Percentiles rank a stretch among this genome's conserved stretches.
Conservation (phyloP, 1,140 invertebrate genomes). For the Octopus sinensis region DNA sequence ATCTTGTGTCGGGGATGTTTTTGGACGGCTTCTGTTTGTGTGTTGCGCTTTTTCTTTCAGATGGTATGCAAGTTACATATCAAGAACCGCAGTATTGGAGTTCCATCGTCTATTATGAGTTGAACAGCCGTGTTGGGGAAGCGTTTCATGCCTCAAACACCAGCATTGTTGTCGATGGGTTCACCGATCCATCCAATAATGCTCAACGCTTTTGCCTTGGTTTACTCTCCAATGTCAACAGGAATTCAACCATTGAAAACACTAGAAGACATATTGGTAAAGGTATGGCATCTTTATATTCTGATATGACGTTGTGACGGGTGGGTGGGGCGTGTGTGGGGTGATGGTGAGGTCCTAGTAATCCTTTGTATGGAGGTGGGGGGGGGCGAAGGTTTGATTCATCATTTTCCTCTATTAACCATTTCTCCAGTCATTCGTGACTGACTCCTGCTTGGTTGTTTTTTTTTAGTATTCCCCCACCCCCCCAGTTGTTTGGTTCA, state of each 20-base stretch:
- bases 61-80: conserved; percentile 56
- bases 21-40: conserved; percentile 5
- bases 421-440: no score
- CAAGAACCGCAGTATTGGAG: conserved; percentile 94
- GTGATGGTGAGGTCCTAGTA: no score
- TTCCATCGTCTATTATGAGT: conserved; percentile 91
- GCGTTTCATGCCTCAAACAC: conserved; percentile 89
- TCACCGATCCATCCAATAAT: conserved; percentile 88
- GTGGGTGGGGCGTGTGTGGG: no score
- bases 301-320: no score
- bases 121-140: conserved; percentile 92
- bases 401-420: no score
- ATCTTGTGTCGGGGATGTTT: not conserved
- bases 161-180: conserved; percentile 91
- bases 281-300: conserved; percentile 59
- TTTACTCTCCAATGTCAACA: conserved; percentile 92
- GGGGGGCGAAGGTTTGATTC: no score
- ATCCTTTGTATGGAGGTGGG: no score
- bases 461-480: no score
- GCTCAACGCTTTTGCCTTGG: conserved; percentile 91
- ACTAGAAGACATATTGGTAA: conserved; percentile 93
- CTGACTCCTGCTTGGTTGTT: no score
- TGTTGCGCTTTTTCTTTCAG: conserved; percentile 25
- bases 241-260: conserved; percentile 98
- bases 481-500: no score